A percentile compares a stretch with the other conserved stretches of the same genome.
These are phyloP conservation scores for Epinotia demarniana DNA, from an alignment of 2,888 invertebrate genomes.

Conservation along the genomic window DNA sequence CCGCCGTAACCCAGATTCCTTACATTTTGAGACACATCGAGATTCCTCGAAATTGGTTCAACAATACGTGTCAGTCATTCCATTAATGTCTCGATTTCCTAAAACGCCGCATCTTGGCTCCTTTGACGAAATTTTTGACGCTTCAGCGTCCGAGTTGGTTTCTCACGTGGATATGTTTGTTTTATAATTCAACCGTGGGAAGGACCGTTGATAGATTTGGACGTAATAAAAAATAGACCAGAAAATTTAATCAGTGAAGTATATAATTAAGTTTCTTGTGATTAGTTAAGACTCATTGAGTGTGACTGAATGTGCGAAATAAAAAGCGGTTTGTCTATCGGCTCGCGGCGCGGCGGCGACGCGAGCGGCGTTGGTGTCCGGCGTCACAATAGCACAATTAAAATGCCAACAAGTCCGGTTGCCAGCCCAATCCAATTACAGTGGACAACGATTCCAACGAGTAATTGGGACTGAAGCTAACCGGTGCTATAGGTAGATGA, in stretches of 20 bases:
- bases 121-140: slow-evolving; percentile 79
- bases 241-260: slow-evolving; percentile 25
- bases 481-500: slow-evolving; percentile 69
- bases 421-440: slow-evolving; percentile 84
- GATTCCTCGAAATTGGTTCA: slow-evolving; percentile 71
- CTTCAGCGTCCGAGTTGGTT: slow-evolving; percentile 64
- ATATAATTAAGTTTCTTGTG: slow-evolving; percentile 38
- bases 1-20: slow-evolving; percentile 59
- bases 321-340: slow-evolving; percentile 74
- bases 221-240: slow-evolving; percentile 19
- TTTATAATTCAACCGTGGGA: slow-evolving; percentile 65
- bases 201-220: slow-evolving; percentile 47
- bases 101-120: slow-evolving; percentile 70
- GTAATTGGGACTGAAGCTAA: slow-evolving; percentile 80
- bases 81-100: slow-evolving; percentile 77
- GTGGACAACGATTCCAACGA: slow-evolving; percentile 83
- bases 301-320: slow-evolving; percentile 60
- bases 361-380: slow-evolving; percentile 71
- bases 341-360: slow-evolving; percentile 61
- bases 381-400: slow-evolving; percentile 85
- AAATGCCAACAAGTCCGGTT: slow-evolving; percentile 84
- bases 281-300: slow-evolving; percentile 56
- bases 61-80: slow-evolving; percentile 81
- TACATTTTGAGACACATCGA: slow-evolving; percentile 65
- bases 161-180: slow-evolving; percentile 63